phyloP scores from a whole-genome alignment of 2,113 vertebrate genomes.

The Hippolais icterina region DNA sequence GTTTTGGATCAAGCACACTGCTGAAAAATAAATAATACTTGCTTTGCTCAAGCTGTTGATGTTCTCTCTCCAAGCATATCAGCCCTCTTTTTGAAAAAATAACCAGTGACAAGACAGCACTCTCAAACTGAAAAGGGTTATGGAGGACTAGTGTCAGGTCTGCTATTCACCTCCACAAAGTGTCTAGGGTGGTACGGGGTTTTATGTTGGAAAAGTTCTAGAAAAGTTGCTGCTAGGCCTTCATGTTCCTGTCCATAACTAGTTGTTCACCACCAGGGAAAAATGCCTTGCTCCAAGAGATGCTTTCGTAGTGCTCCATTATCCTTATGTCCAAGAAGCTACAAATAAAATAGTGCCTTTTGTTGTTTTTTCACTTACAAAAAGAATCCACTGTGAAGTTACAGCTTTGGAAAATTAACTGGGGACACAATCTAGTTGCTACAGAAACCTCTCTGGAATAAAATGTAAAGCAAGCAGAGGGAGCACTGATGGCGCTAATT shows the following conservation, averaged over 20 bases:
- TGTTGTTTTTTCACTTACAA: not conserved
- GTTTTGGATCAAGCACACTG: not conserved
- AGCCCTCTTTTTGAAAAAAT: not conserved
- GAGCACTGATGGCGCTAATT: not conserved
- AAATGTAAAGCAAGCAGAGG: not conserved
- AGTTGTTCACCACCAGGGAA: not conserved
- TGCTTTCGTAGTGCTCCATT: not conserved
- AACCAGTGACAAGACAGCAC: not conserved
- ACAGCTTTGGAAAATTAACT: not conserved
- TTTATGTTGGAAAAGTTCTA: not conserved
- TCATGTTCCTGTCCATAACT: not conserved
- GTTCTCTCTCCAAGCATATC: not conserved
- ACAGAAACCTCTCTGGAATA: not conserved
- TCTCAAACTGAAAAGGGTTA: not conserved
- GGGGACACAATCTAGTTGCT: not conserved
- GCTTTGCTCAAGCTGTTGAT: not conserved
- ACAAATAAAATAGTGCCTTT: not conserved
- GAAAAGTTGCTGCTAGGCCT: not conserved
- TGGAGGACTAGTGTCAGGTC: not conserved
- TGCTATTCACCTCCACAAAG: not conserved
- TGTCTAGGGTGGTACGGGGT: not conserved
- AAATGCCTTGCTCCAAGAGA: not conserved
- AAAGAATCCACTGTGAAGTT: not conserved
- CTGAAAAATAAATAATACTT: not conserved
- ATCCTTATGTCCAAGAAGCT: not conserved